These are phyloP conservation scores for Micromys minutus DNA, from an alignment of 2,113 vertebrate species.

Conservation along the genomic window DNA sequence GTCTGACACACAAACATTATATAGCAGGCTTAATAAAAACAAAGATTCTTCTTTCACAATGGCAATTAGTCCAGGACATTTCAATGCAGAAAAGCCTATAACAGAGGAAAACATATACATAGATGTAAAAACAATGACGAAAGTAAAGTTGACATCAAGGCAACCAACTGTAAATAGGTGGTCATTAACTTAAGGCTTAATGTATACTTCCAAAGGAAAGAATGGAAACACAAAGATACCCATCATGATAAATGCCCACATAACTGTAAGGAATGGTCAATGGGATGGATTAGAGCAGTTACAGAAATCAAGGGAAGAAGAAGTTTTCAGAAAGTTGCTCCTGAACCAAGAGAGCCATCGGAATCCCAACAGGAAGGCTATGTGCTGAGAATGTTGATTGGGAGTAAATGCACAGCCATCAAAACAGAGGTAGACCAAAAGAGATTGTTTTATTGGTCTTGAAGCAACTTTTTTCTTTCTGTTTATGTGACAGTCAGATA, in stretches of 20 bases:
- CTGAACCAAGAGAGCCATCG: background rate
- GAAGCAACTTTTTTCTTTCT: constrained; percentile 51
- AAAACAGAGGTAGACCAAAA: constrained; percentile 11
- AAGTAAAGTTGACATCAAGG: background rate
- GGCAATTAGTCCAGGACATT: background rate
- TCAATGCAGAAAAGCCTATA: background rate
- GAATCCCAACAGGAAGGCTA: background rate
- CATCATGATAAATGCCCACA: background rate
- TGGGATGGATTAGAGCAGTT: background rate
- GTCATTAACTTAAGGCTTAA: background rate
- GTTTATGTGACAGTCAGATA: constrained; percentile 67
- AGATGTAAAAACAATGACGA: background rate
- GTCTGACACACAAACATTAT: background rate
- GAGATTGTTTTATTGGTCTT: constrained; percentile 47
- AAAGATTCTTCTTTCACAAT: background rate
- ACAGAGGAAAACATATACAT: background rate
- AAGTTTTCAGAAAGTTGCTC: background rate
- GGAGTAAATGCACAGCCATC: background rate
- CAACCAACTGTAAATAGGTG: background rate
- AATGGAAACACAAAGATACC: background rate
- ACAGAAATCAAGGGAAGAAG: background rate
- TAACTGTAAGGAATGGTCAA: background rate
- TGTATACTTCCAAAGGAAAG: background rate
- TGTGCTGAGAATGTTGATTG: background rate
- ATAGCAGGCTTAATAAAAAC: background rate